These are phyloP conservation scores for Synanthedon formicaeformis DNA, from an alignment of 2,888 invertebrate genomes.

Conservation along the genomic window DNA sequence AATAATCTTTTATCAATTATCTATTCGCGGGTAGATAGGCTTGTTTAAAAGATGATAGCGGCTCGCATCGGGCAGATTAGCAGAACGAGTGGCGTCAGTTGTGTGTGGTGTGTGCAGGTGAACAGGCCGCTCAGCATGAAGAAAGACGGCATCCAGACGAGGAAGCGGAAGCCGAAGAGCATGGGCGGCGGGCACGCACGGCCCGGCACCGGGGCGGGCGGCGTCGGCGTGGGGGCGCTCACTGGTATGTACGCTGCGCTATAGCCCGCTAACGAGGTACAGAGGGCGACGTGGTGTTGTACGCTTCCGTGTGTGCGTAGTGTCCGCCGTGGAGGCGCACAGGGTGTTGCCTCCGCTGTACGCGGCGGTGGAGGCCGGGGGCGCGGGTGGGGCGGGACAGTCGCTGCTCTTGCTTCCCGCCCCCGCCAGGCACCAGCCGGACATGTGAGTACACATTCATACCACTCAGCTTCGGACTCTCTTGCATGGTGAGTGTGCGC, in stretches of 20 bases:
- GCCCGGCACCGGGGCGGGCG: slow-evolving; percentile 23
- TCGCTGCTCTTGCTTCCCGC: slow-evolving; percentile 34
- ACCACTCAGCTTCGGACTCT: background rate
- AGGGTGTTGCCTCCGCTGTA: slow-evolving; percentile 62
- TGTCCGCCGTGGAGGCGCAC: slow-evolving; percentile 57
- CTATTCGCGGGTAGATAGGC: slow-evolving; percentile 61
- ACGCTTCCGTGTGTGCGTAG: slow-evolving; percentile 14
- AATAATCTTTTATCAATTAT: slow-evolving; percentile 71
- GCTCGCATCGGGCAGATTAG: slow-evolving; percentile 41
- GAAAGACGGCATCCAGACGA: slow-evolving; percentile 97
- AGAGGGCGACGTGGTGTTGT: slow-evolving; percentile 5
- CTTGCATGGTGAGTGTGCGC: background rate
- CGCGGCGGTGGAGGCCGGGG: slow-evolving; percentile 47
- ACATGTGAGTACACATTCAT: slow-evolving; percentile 38
- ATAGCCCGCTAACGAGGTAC: background rate
- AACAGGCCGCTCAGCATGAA: slow-evolving; percentile 97
- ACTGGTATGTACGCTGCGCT: slow-evolving; percentile 34
- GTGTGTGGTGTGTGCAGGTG: slow-evolving; percentile 69
- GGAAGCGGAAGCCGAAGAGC: slow-evolving; percentile 92
- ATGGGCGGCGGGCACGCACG: slow-evolving; percentile 47
- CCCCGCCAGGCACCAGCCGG: slow-evolving; percentile 29
- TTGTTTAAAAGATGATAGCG: slow-evolving; percentile 68
- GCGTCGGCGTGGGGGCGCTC: slow-evolving; percentile 24
- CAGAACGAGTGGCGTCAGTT: slow-evolving; percentile 23
- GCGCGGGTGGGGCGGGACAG: slow-evolving; percentile 17